These are phyloP conservation scores for Coregonus clupeaformis DNA, from an alignment of 2,113 vertebrate species.

Conservation along the genomic window DNA sequence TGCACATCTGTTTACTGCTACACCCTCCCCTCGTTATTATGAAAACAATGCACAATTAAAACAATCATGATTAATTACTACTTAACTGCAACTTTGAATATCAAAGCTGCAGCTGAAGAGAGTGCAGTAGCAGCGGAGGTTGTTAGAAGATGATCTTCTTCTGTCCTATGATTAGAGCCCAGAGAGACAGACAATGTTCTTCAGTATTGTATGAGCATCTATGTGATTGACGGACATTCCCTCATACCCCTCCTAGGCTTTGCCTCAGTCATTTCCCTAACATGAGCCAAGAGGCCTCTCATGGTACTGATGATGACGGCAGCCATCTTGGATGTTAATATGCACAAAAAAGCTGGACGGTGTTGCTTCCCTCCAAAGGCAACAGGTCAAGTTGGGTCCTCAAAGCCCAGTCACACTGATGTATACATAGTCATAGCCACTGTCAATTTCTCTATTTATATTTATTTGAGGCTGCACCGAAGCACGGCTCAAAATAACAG, in stretches of 20 bases:
- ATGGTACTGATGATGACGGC: conserved; percentile 28
- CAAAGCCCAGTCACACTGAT: conserved; percentile 19
- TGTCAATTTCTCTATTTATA: conserved; percentile 54
- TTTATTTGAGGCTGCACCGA: conserved; percentile 33
- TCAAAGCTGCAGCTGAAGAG: background rate
- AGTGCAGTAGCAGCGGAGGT: too few species aligned
- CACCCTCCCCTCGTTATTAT: conserved; percentile 50
- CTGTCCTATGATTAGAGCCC: background rate
- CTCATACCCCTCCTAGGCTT: background rate
- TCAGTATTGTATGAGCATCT: conserved; percentile 3
- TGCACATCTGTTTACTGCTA: conserved; percentile 39
- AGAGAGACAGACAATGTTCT: background rate
- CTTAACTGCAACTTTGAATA: conserved; percentile 63
- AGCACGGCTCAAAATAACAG: conserved; percentile 30
- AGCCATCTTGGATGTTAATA: conserved; percentile 38
- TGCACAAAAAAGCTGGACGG: conserved; percentile 18
- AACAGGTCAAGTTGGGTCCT: conserved; percentile 42
- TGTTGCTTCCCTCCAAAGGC: conserved; percentile 42
- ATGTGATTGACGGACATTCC: background rate
- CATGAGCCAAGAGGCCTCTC: conserved; percentile 28
- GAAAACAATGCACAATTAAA: conserved; percentile 72
- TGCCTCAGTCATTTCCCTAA: conserved; percentile 4
- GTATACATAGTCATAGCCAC: conserved; percentile 50
- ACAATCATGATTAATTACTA: conserved; percentile 69
- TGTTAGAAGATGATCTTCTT: background rate